Evolutionary conservation across 2,888 invertebrate species (phyloP).

Genomic region (Epiperipatus broadwayi): DNA sequence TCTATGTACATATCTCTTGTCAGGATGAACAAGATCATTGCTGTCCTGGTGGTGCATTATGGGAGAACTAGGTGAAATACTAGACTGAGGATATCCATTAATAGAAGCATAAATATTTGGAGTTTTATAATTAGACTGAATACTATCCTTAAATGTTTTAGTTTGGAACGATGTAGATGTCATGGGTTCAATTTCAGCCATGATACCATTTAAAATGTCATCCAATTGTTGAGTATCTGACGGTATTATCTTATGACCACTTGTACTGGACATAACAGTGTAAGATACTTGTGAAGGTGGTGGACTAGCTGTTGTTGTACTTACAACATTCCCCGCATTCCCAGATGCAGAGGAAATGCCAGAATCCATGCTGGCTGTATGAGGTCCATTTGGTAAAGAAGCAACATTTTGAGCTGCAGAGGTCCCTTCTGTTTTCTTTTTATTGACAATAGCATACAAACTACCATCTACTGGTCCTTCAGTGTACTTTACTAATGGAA

Average conservation of each 20-base stretch:
- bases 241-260: constrained; percentile 28
- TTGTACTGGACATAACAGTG: background rate
- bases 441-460: constrained; percentile 48
- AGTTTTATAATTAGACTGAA: too few relatives aligned
- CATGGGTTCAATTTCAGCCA: constrained; percentile 65
- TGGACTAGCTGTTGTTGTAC: too few relatives aligned
- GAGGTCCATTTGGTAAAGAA: constrained; percentile 38
- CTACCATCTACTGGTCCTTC: constrained; percentile 74
- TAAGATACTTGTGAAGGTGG: background rate
- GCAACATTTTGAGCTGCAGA: too few relatives aligned
- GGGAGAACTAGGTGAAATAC: too few relatives aligned
- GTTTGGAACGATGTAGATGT: too few relatives aligned
- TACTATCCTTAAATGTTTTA: too few relatives aligned
- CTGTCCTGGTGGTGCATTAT: too few relatives aligned
- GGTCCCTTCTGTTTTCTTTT: constrained; percentile 22
- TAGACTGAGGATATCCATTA: too few relatives aligned
- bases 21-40: too few relatives aligned
- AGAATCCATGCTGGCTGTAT: constrained; percentile 74
- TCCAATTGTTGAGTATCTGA: constrained; percentile 43
- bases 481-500: constrained; percentile 35
- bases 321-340: too few relatives aligned
- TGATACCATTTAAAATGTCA: constrained; percentile 64
- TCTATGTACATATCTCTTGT: too few relatives aligned
- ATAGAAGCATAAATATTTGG: too few relatives aligned
- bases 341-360: constrained; percentile 49